phyloP scores from a whole-genome alignment of 2,888 invertebrate species.

The Trissoscelio sp. region DNA sequence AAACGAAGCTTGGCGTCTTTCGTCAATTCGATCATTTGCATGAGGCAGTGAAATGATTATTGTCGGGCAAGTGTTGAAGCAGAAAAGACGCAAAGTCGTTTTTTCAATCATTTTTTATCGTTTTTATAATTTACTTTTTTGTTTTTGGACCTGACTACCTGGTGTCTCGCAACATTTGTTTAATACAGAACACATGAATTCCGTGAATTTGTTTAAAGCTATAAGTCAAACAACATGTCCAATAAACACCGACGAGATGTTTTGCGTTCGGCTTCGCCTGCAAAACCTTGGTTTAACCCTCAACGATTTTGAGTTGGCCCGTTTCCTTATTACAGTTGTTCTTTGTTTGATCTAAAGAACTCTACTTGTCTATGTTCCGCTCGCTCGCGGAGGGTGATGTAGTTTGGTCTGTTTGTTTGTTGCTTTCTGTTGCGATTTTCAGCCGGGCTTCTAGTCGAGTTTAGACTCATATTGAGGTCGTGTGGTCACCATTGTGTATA shows the following conservation, averaged over 20 bases:
- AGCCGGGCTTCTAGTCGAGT: background rate
- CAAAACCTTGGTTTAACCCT: constrained; percentile 53
- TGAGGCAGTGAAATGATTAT: constrained; percentile 68
- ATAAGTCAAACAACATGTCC: constrained; percentile 58
- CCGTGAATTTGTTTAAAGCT: constrained; percentile 56
- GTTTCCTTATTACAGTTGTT: constrained; percentile 11
- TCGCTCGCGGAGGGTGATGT: constrained; percentile 9
- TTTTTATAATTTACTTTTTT: background rate
- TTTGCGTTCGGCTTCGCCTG: constrained; percentile 62
- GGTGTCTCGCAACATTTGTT: constrained; percentile 36
- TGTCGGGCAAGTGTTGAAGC: constrained; percentile 53
- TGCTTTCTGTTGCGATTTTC: background rate
- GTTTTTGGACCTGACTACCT: constrained; percentile 39
- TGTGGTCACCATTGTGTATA: constrained; percentile 75
- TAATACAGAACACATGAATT: constrained; percentile 61
- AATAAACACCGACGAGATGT: constrained; percentile 56
- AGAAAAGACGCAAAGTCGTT: constrained; percentile 13
- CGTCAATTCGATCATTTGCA: constrained; percentile 41
- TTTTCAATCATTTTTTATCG: no score
- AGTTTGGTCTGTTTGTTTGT: constrained; percentile 42
- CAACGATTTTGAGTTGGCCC: constrained; percentile 14
- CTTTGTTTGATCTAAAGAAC: constrained; percentile 14
- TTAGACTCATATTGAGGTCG: constrained; percentile 81
- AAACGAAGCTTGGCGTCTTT: constrained; percentile 35
- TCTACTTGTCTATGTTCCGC: constrained; percentile 29